phyloP scores from a whole-genome alignment of 2,113 vertebrate genomes.

The Calidris pygmaea region DNA sequence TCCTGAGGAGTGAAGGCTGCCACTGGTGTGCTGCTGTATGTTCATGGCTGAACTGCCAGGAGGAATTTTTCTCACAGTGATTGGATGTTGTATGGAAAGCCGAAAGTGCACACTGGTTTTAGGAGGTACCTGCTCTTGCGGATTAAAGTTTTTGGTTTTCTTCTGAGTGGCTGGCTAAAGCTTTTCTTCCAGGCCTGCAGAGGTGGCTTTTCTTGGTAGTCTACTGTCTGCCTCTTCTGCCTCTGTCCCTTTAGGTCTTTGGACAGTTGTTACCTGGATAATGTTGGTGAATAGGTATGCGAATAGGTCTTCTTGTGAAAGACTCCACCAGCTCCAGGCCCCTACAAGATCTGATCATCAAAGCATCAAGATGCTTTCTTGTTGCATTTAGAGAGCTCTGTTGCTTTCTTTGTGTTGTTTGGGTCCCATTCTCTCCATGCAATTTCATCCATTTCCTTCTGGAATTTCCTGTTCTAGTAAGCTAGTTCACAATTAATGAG shows the following conservation, averaged over 20 bases:
- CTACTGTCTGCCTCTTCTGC: neutral
- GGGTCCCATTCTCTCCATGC: neutral
- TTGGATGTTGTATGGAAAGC: neutral
- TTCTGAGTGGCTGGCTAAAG: neutral
- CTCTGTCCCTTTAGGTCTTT: neutral
- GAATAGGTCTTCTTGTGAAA: neutral
- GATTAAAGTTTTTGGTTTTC: neutral
- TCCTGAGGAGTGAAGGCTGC: neutral
- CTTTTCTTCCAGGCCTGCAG: neutral
- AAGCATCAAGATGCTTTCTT: neutral
- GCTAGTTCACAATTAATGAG: neutral
- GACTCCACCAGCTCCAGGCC: neutral
- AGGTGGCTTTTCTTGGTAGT: neutral
- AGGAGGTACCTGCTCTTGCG: neutral
- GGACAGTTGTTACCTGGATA: neutral
- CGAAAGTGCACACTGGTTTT: neutral
- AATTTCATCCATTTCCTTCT: neutral
- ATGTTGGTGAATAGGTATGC: neutral
- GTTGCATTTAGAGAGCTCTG: neutral
- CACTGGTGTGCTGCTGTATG: neutral
- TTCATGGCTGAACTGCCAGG: neutral
- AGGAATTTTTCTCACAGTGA: accelerated
- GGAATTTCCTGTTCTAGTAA: conserved; percentile 1
- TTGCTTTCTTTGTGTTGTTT: neutral
- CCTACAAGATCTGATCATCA: neutral